These are phyloP conservation scores for Sarcophaga subvicina DNA, from an alignment of 2,888 invertebrate genomes.

Conservation along the genomic window DNA sequence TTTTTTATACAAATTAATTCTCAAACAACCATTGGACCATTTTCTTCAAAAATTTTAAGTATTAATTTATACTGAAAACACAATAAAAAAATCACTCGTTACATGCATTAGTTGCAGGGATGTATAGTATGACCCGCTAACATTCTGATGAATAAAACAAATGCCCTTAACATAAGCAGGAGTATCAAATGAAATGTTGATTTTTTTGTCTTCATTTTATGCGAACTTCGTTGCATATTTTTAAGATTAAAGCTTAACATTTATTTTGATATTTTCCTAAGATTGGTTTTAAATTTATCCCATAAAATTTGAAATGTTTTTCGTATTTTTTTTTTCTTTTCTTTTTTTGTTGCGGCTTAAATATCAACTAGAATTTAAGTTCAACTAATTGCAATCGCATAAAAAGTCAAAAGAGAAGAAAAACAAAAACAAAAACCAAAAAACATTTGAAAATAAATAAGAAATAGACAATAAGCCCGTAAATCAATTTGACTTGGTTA, in stretches of 20 bases:
- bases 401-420: constrained; percentile 24
- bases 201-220: neutral
- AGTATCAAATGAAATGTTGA: neutral
- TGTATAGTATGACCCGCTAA: constrained; percentile 11
- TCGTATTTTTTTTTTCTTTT: neutral
- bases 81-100: too few species aligned
- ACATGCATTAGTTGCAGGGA: too few species aligned
- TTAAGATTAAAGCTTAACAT: neutral
- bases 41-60: too few species aligned
- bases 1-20: too few species aligned
- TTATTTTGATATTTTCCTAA: constrained; percentile 22
- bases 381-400: constrained; percentile 49
- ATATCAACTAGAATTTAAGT: constrained; percentile 48
- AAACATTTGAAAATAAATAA: neutral
- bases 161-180: too few species aligned
- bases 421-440: constrained; percentile 8
- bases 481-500: neutral
- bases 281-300: neutral
- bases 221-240: neutral
- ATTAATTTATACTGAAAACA: too few species aligned
- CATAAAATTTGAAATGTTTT: constrained; percentile 3
- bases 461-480: neutral
- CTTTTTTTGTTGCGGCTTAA: neutral
- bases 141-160: neutral
- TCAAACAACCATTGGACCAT: too few species aligned